Base-by-base conservation (phyloP, 2,113 vertebrate genomes). In the Nycticebus coucang region DNA sequence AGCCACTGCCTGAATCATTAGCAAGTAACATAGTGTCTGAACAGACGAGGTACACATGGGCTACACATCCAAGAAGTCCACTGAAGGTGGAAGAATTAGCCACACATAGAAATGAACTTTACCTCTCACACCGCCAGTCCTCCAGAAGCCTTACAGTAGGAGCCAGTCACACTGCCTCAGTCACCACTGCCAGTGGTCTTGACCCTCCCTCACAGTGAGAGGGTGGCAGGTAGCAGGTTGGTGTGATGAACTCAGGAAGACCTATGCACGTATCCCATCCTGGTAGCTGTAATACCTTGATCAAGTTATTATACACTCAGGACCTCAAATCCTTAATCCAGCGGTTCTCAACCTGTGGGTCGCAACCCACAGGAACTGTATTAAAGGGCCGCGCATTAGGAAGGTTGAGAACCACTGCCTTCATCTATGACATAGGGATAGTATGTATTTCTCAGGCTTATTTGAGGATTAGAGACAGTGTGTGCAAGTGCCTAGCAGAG, bases 11-110 rank as follows among this genome's bases (percentile, higher is more conserved):
- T 60, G 57, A 35, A 26, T 50, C 35, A 17, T 22, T 22, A 30
- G n/a, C 84, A 57, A 12, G 81, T 41, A 30, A 71, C 60, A 19
- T 28, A 24, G 86, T 33, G 26, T 28, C 53, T n/a, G 4, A 17
- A 17, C n/a, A 15, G 41, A 80, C 62, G 21, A 79, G 28, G 1
- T 0, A 0, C 69, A 2, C 1, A 2, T 1, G 77, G n/a, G 45
- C 35, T 6, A 1, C 59, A 0, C 11, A 6, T 9, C 87, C 2
- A 18, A 35, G 66, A 57, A 74, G n/a, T 64, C 22, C 66, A 2
- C 82, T 50, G 45, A 60, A 30, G 19, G 69, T 15, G 30, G 59
- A n/a, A 19, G 33, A 59, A 13, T 4, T 35, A 45, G 41, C 35
- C n/a, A 1, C 13, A 45, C 37, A 71, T 78, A 17, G 84, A 75